phyloP scores from a whole-genome alignment of 2,113 vertebrate species.

The Odontesthes bonariensis region DNA sequence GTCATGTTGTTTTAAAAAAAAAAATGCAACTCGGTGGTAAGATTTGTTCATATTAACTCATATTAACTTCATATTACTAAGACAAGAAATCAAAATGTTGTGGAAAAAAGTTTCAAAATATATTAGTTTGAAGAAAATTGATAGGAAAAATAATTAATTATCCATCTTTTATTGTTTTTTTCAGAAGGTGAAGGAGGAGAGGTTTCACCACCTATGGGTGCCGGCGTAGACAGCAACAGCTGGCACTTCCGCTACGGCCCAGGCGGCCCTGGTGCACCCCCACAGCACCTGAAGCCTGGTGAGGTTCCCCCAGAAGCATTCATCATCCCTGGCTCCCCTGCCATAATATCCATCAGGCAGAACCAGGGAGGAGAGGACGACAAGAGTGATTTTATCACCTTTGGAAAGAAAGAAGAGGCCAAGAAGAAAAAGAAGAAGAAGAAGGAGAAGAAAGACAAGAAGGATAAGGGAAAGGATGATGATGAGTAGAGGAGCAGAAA shows the following conservation, averaged over 20 bases:
- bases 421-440: slow-evolving; percentile 99
- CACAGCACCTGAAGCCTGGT: slow-evolving; percentile 94
- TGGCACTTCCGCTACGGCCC: slow-evolving; percentile 99
- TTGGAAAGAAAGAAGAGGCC: slow-evolving; percentile 98
- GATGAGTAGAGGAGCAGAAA: slow-evolving; percentile 89
- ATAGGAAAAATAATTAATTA: slow-evolving; percentile 2
- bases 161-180: slow-evolving; percentile 44
- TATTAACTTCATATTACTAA: not conserved
- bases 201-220: slow-evolving; percentile 96
- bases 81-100: not conserved
- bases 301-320: slow-evolving; percentile 99
- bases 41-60: not conserved
- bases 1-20: slow-evolving; percentile 1
- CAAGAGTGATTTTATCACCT: slow-evolving; percentile 99
- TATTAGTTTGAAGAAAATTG: not conserved
- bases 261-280: slow-evolving; percentile 84
- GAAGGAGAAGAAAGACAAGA: slow-evolving; percentile 97
- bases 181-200: slow-evolving; percentile 96
- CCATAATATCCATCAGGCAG: slow-evolving; percentile 99
- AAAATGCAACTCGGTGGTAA: not conserved
- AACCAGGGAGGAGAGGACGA: slow-evolving; percentile 93
- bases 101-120: not conserved
- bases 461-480: slow-evolving; percentile 96
- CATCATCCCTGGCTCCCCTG: slow-evolving; percentile 98
- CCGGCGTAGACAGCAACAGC: slow-evolving; percentile 98